Evolutionary conservation across 2,888 invertebrate species (phyloP).

Genomic region (Pomacea canaliculata): DNA sequence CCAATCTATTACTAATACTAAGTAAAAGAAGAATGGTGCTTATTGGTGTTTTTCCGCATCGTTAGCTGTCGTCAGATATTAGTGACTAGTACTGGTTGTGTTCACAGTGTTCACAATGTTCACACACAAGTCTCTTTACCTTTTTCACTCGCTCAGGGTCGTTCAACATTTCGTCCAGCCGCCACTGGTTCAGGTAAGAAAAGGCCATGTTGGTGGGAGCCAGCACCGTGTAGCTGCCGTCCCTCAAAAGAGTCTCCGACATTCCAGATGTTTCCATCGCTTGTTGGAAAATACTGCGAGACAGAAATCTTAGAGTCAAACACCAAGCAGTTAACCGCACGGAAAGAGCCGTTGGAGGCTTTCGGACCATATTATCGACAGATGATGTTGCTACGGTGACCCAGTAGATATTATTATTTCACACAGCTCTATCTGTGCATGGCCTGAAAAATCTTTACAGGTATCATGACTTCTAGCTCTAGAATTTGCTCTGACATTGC

Average conservation of each 20-base stretch:
- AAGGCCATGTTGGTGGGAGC: constrained; percentile 65
- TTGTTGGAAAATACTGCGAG: constrained; percentile 49
- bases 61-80: too few species aligned
- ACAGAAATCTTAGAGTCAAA: neutral
- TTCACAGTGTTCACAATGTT: too few species aligned
- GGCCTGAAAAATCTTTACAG: too few species aligned
- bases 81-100: too few species aligned
- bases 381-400: too few species aligned
- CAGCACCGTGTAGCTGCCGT: constrained; percentile 53
- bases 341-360: neutral
- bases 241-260: constrained; percentile 36
- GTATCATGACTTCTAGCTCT: too few species aligned
- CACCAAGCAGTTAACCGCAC: neutral
- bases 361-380: neutral
- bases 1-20: neutral
- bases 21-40: neutral
- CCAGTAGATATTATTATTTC: too few species aligned
- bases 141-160: constrained; percentile 63
- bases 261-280: constrained; percentile 49
- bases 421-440: too few species aligned
- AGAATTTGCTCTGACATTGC: too few species aligned
- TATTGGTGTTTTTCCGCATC: too few species aligned
- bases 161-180: constrained; percentile 59
- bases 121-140: constrained; percentile 42
- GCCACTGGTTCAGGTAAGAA: constrained; percentile 45